Conservation (phyloP, 23 tunicate species). For the Trididemnum miniatum region DNA sequence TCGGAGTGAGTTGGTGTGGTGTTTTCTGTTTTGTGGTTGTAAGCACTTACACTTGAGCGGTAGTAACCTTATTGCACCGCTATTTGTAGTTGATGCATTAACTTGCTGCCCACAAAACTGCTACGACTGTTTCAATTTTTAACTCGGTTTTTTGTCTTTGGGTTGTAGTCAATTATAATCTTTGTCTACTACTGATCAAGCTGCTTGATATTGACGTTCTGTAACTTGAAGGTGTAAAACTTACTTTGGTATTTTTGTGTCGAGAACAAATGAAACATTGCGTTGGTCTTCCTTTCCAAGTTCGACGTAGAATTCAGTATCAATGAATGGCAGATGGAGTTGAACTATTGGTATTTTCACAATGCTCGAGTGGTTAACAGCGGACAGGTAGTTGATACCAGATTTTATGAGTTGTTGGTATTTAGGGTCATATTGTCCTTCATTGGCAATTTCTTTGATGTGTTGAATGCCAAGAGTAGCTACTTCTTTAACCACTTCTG, state of each 20-base stretch:
- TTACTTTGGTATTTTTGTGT: background rate
- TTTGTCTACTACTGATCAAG: too few species aligned
- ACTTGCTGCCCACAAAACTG: too few species aligned
- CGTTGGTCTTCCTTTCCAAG: background rate
- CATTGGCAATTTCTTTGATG: background rate
- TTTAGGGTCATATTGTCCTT: background rate
- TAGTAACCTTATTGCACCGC: too few species aligned
- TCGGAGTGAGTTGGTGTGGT: too few species aligned
- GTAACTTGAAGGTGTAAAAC: too few species aligned
- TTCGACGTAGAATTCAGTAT: slow-evolving; percentile 2
- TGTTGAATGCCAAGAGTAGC: background rate
- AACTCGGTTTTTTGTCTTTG: too few species aligned
- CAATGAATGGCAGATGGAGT: background rate
- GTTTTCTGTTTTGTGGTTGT: too few species aligned
- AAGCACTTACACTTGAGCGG: too few species aligned
- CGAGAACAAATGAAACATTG: background rate
- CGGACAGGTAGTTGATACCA: background rate
- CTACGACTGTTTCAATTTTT: too few species aligned
- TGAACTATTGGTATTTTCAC: background rate
- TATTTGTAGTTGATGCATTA: too few species aligned
- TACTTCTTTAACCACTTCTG: slow-evolving; percentile 19
- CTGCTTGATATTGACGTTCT: too few species aligned
- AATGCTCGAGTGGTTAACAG: background rate
- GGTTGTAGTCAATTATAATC: too few species aligned
- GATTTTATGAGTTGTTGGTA: slow-evolving; percentile 5